Percentiles rank a stretch among this genome's conserved stretches.
Evolutionary conservation across 2,888 invertebrate genomes (phyloP).

Genomic region (Drosophila anomalata): DNA sequence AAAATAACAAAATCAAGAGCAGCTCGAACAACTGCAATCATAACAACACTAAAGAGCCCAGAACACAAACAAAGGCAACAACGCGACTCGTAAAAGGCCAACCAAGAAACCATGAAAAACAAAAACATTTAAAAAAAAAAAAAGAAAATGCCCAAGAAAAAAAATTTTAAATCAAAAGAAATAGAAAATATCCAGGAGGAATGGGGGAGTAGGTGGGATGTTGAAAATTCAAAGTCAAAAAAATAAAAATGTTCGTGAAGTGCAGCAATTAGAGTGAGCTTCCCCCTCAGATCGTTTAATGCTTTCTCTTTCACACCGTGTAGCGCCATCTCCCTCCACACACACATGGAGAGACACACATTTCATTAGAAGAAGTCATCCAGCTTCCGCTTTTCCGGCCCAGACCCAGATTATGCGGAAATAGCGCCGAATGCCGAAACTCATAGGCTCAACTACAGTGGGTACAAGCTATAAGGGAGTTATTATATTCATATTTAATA

Average conservation of each 20-base stretch:
- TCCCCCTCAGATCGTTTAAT: constrained; percentile 24
- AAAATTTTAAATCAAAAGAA: constrained; percentile 4
- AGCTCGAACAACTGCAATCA: constrained; percentile 70
- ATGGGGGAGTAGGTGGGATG: background rate
- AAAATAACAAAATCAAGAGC: constrained; percentile 21
- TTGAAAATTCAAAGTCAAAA: constrained; percentile 39
- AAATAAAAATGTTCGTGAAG: constrained; percentile 31
- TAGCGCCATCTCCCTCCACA: background rate
- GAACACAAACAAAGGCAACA: constrained; percentile 68
- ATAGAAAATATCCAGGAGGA: background rate
- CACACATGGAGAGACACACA: background rate
- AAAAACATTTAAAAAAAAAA: background rate
- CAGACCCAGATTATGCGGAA: constrained; percentile 29
- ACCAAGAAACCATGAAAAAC: constrained; percentile 8
- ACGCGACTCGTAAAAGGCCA: constrained; percentile 28
- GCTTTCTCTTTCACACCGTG: constrained; percentile 25
- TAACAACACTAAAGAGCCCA: constrained; percentile 72
- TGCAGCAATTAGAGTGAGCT: constrained; percentile 65
- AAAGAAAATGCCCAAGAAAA: background rate
- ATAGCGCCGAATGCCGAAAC: constrained; percentile 3
- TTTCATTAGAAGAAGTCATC: constrained; percentile 11
- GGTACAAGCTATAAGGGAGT: background rate
- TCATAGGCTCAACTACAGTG: constrained; percentile 27
- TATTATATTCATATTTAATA: background rate
- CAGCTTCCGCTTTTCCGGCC: constrained; percentile 16